Evolutionary conservation across 2,888 invertebrate species (phyloP), one percentile per base, ranked within the genome.

Genomic region (Barypeithes pellucidus): DNA sequence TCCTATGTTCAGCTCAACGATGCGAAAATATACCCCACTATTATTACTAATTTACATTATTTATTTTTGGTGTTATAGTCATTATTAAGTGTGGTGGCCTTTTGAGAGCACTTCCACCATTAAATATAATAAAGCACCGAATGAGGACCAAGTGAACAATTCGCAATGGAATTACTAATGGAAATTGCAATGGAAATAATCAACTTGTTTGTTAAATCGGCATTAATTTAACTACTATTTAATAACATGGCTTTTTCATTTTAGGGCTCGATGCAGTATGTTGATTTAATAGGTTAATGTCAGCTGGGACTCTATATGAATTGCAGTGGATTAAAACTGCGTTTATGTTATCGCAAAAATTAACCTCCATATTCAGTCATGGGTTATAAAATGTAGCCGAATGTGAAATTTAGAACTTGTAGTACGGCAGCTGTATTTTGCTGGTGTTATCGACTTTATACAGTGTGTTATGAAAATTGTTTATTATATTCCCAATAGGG

Each of bases 121-220:
- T 69, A 62, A 69, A 69, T 69, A 62, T 29, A 52, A 47, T 63
- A 70, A 36, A 54, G 43, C 33, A 70, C 57, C 70, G 33, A 70
- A 63, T 36, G 52, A 29, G 43, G 20, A 57, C 45, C 39, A 54
- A 63, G 57, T 60, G 29, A 57, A 63, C 63, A 63, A 45, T 12
- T 36, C 70, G 41, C 43, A 7, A 33, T n/a, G 59, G 57, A 70
- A 59, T 63, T 70, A 72, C 47, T 75, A 75, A 61, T 73, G 63
- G 61, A 73, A 65, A 70, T 70, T 63, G 54, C 65, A 14, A 47
- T 57, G 52, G 12, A 62, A 50, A 47, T 67, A 68, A 61, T 69
- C 39, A 52, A 61, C 39, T 52, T 62, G 61, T 50, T 47, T 18
- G 18, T 47, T 47, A 47, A 47, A 47, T 47, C 47, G 11, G 47